A percentile compares a stretch with the other conserved stretches of the same genome.
Conservation (phyloP, 2,797 vertebrate species). For the Danio tinwini region DNA sequence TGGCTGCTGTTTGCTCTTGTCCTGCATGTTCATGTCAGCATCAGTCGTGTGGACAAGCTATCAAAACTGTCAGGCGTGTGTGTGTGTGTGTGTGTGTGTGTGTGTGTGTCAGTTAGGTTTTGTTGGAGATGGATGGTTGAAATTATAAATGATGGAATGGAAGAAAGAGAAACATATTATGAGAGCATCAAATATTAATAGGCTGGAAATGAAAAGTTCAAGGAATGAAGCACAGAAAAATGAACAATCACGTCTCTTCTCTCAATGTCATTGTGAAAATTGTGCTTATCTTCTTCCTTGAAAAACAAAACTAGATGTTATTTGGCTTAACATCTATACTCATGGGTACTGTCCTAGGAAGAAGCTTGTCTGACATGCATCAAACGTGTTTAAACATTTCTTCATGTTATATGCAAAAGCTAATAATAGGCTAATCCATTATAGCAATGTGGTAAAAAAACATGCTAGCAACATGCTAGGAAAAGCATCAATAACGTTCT, state of each 20-base stretch:
- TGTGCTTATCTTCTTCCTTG: background rate
- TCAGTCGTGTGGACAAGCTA: background rate
- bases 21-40: background rate
- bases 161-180: conserved; percentile 18
- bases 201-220: conserved; percentile 1
- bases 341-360: too few species aligned
- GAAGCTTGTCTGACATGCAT: too few species aligned
- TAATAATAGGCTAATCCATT: too few species aligned
- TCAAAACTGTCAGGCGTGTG: background rate
- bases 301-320: background rate
- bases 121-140: conserved; percentile 9
- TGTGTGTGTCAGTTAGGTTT: background rate
- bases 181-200: conserved; percentile 23
- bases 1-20: conserved; percentile 11
- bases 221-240: background rate
- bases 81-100: background rate
- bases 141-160: conserved; percentile 8
- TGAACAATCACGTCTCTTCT: background rate
- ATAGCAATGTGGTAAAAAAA: too few species aligned
- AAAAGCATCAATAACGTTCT: too few species aligned
- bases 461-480: too few species aligned
- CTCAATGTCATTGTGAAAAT: background rate
- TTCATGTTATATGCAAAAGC: too few species aligned
- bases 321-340: too few species aligned
- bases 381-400: too few species aligned